Base-by-base conservation (phyloP, 2,797 vertebrate genomes). In the Lutjanus campechanus region DNA sequence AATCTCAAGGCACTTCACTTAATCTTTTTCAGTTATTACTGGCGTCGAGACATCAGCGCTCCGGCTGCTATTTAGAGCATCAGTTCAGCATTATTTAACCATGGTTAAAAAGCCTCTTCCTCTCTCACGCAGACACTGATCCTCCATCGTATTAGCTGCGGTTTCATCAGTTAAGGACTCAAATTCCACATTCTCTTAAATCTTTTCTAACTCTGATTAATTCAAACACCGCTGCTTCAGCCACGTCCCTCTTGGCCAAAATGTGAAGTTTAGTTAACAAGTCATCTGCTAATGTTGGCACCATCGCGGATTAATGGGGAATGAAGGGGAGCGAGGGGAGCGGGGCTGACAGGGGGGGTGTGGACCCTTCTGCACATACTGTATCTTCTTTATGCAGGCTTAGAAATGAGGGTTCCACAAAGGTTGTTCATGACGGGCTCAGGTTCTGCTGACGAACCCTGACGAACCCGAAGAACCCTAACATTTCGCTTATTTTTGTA, bases 231-330 rank as follows among this genome's bases (percentile, higher is more conserved):
- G 22, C 86, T 55, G 70, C 86, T 84, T 89, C 81, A 58, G 81
- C 82, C 82, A 44, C 58, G 72, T 86, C 86, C 92, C 91, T 89
- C 81, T 82, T 66, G 90, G 91, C 90, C 86, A 91, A 91, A 90
- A 91, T 88, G 81, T 90, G 92, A 94, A 93, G 92, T 94, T 95
- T 92, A 94, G 92, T 93, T 93, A 92, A 92, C 94, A 92, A 94
- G 94, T 94, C 86, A 82, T 85, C 91, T 82, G 87, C 87, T 93
- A 91, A 92, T 95, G 86, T 86, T 79, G 84, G 86, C 92, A 80
- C 86, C 82, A 70, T 61, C 64, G 54, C 59, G 73, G 80, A 91
- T 86, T 88, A 88, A 90, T 91, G 73, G 46, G 75, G 77, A 90
- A 85, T 77, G 79, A 88, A 81, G 74, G 77, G 51, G 63, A 85